A percentile compares a stretch with the other conserved stretches of the same genome.
These are phyloP conservation scores for Phthorimaea operculella DNA, from an alignment of 1,140 invertebrate genomes.

Conservation along the genomic window DNA sequence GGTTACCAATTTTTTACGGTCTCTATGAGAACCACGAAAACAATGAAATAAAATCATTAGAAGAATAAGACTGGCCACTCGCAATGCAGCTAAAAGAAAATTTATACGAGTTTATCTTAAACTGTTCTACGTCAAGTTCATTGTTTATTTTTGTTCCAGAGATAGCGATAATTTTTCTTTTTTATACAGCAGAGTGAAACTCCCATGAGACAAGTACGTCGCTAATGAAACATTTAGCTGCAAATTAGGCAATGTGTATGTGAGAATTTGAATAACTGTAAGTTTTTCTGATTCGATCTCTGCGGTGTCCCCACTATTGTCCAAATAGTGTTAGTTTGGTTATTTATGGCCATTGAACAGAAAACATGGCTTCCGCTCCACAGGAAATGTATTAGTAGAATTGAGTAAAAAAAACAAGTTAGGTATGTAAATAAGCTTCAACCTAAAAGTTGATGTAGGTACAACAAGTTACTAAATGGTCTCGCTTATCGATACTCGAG, in stretches of 20 bases:
- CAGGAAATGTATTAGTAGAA: constrained; percentile 8
- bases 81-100: not conserved
- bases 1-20: not conserved
- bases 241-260: constrained; percentile 58
- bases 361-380: constrained; percentile 17
- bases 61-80: not conserved
- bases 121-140: constrained; percentile 20
- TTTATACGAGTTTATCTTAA: constrained; percentile 17
- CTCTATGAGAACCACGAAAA: not conserved
- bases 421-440: not conserved
- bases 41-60: constrained; percentile 6
- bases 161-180: constrained; percentile 28
- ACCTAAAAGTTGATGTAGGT: constrained; percentile 8
- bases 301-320: constrained; percentile 22
- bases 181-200: constrained; percentile 27
- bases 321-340: constrained; percentile 16
- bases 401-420: not conserved
- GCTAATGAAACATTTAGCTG: constrained; percentile 54
- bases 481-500: not conserved
- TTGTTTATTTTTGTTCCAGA: constrained; percentile 39
- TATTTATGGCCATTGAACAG: constrained; percentile 20
- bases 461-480: not conserved
- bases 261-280: constrained; percentile 43
- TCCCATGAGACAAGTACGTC: constrained; percentile 40
- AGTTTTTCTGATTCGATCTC: constrained; percentile 26